Conservation (phyloP, 1,140 invertebrate genomes). For the Dendroctonus ponderosae region DNA sequence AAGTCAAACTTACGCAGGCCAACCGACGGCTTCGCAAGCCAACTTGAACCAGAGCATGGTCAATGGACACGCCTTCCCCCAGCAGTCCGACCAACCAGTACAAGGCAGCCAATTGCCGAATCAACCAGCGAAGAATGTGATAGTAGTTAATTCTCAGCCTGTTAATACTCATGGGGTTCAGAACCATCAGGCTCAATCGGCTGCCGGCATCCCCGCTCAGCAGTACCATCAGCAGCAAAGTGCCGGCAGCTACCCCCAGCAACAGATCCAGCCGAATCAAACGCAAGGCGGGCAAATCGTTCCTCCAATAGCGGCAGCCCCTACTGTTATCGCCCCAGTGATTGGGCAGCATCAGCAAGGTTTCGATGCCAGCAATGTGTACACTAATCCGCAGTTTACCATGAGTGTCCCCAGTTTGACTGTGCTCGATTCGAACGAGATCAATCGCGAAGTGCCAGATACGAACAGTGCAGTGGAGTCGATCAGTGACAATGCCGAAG, state of each 20-base stretch:
- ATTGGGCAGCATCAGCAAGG: conserved; percentile 30
- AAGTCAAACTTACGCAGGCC: conserved; percentile 46
- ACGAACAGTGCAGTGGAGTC: conserved; percentile 34
- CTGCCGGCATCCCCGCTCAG: conserved; percentile 26
- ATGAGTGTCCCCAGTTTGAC: conserved; percentile 44
- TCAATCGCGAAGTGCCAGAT: conserved; percentile 29
- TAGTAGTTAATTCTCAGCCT: conserved; percentile 43
- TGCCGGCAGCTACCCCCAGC: conserved; percentile 8
- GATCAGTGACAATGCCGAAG: conserved; percentile 41
- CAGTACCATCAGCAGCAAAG: conserved; percentile 28
- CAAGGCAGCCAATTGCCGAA: conserved; percentile 39
- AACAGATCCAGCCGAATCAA: conserved; percentile 1
- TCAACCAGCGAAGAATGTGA: conserved; percentile 47
- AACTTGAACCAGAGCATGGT: conserved; percentile 43
- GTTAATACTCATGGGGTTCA: conserved; percentile 36
- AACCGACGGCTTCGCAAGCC: conserved; percentile 37
- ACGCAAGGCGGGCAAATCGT: conserved; percentile 2
- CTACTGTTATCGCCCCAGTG: conserved; percentile 27
- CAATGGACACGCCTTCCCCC: conserved; percentile 46
- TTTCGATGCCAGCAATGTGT: conserved; percentile 42
- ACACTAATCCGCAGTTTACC: conserved; percentile 46
- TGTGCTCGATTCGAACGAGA: conserved; percentile 38
- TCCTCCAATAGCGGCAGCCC: not conserved
- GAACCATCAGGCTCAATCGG: conserved; percentile 28
- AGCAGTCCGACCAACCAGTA: conserved; percentile 35